Evolutionary conservation across 2,113 vertebrate species (phyloP).

Genomic region (Tichodroma muraria): DNA sequence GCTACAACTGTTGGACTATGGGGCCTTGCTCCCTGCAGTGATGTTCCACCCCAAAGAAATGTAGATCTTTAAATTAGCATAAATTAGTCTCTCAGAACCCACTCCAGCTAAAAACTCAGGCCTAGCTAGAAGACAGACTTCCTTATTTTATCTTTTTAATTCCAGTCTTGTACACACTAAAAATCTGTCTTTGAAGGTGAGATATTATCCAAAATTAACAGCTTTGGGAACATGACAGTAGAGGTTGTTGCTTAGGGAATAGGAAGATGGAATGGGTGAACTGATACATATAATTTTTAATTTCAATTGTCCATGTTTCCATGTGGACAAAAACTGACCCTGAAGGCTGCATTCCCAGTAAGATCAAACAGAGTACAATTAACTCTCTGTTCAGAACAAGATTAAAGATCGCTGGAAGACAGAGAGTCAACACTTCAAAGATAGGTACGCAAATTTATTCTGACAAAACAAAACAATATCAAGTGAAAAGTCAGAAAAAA

Average conservation of each 20-base stretch:
- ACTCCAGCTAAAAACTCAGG: background rate
- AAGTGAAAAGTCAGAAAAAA: background rate
- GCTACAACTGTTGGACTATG: background rate
- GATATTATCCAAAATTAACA: background rate
- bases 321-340: background rate
- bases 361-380: background rate
- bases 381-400: constrained; percentile 1
- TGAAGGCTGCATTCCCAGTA: background rate
- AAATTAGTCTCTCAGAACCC: background rate
- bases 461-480: background rate
- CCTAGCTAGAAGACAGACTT: background rate
- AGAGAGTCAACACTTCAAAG: background rate
- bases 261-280: background rate
- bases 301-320: background rate
- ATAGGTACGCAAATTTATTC: background rate
- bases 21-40: background rate
- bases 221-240: background rate
- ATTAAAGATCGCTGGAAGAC: background rate
- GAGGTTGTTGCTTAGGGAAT: background rate
- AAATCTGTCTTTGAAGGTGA: background rate
- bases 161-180: background rate
- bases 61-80: background rate
- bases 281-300: background rate
- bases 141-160: background rate
- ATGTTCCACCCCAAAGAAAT: background rate